Evolutionary conservation across 2,888 invertebrate species (phyloP).

Genomic region (Andrena minutula): DNA sequence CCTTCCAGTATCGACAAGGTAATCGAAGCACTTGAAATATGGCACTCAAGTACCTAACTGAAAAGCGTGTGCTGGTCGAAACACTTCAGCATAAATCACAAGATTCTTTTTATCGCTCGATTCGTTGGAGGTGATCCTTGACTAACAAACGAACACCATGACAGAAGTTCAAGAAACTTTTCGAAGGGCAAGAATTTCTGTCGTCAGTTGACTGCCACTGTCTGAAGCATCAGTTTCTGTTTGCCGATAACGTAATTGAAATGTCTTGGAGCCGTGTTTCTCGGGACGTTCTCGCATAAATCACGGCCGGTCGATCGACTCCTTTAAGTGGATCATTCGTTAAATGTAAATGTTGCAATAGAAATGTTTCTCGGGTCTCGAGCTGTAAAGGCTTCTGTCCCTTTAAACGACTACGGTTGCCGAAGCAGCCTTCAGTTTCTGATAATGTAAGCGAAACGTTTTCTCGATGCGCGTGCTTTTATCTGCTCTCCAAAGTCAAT

Average conservation of each 20-base stretch:
- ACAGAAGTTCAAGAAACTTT: background rate
- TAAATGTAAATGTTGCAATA: constrained; percentile 52
- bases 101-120: background rate
- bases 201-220: constrained; percentile 4
- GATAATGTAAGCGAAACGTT: constrained; percentile 34
- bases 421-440: constrained; percentile 9
- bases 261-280: constrained; percentile 45
- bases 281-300: constrained; percentile 43
- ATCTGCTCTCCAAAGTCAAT: constrained; percentile 38
- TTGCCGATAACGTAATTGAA: constrained; percentile 57
- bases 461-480: constrained; percentile 23
- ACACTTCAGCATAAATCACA: constrained; percentile 13
- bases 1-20: constrained; percentile 24
- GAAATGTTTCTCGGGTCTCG: constrained; percentile 24
- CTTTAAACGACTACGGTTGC: constrained; percentile 12
- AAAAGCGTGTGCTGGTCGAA: background rate
- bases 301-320: constrained; percentile 34
- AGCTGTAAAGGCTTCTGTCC: constrained; percentile 14
- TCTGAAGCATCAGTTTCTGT: constrained; percentile 3
- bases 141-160: background rate
- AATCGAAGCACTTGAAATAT: constrained; percentile 18
- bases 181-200: background rate
- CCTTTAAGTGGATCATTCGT: constrained; percentile 55
- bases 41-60: background rate
- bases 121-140: constrained; percentile 5